Evolutionary conservation across 2,113 vertebrate genomes (phyloP), one percentile per base, ranked within the genome.

Genomic region (Scytalopus superciliaris): DNA sequence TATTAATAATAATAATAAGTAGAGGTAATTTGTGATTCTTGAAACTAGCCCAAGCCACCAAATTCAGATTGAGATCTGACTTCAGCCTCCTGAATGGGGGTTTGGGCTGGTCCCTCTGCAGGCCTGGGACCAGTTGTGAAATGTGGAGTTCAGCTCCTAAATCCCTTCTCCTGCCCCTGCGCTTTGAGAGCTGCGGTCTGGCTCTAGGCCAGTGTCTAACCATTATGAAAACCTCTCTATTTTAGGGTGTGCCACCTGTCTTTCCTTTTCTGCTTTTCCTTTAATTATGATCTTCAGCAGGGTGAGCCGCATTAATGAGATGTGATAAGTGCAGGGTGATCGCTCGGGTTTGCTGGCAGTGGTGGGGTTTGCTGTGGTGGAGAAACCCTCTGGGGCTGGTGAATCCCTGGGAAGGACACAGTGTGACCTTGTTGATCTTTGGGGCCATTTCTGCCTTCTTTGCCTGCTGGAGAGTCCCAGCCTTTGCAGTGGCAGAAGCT

Each of bases 21-120:
- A 27, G 72, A 85, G 86, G 70, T 92, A 92, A 96, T 94, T 90
- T 90, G 94, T 96, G 93, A 79, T 93, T 94, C 89, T 92, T 95
- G 96, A 96, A 94, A 84, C 67, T 6, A 66, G 63, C 96, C 96
- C 96, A 96, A 96, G 86, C 83, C 96, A 92, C 83, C 86, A 39
- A 68, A 53, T 60, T 80, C 76, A 83, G 94, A 94, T 92, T 0
- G 19, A 93, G 91, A 96, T 90, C 86, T 93, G 79, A 33, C 81
- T 88, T 75, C 89, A 80, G 2, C 57, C 75, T 92, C 40, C 44
- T 5, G 57, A 14, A 11, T 4, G 55, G 55, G 90, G 63, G 84
- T 9, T 64, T 59, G 50, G 82, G 78, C 63, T 67, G 7, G 73
- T 80, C 81, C 84, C 25, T 35, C 1, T 14, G 45, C n/a, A 1